Percentiles rank a stretch among this genome's conserved stretches.
Conservation (phyloP, 2,797 vertebrate species). For the Rhynchonycteris naso region DNA sequence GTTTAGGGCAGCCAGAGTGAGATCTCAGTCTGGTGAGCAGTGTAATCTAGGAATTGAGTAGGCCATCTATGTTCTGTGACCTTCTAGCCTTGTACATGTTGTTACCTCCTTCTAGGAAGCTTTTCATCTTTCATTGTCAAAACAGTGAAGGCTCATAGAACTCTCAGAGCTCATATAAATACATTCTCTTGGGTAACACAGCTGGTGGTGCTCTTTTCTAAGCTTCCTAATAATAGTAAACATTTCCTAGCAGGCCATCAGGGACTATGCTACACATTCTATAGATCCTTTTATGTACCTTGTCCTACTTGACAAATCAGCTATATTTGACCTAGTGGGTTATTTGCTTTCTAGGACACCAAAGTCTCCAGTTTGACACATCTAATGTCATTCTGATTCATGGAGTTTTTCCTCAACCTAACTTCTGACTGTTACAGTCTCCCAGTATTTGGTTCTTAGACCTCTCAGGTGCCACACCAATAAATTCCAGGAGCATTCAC, state of each 20-base stretch:
- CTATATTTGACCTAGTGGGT: background rate
- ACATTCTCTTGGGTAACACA: background rate
- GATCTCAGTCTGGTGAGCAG: background rate
- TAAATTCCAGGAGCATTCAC: background rate
- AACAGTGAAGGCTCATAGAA: background rate
- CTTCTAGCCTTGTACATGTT: background rate
- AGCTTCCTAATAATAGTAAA: background rate
- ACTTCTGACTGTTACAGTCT: background rate
- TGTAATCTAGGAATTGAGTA: background rate
- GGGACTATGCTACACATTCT: background rate
- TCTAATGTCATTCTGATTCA: background rate
- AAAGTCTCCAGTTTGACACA: background rate
- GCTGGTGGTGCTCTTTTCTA: background rate
- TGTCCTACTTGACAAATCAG: background rate
- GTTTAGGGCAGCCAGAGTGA: rapidly evolving
- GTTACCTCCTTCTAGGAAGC: background rate
- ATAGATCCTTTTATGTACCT: background rate
- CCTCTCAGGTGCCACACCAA: background rate
- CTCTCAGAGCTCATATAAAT: background rate
- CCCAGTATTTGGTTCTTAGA: background rate
- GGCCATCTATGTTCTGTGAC: background rate
- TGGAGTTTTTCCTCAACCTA: background rate
- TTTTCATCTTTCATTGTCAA: background rate
- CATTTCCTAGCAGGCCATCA: background rate
- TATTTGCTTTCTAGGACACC: background rate